Evolutionary conservation across 2,888 invertebrate species (phyloP).

Genomic region (Leucophenga maculata): DNA sequence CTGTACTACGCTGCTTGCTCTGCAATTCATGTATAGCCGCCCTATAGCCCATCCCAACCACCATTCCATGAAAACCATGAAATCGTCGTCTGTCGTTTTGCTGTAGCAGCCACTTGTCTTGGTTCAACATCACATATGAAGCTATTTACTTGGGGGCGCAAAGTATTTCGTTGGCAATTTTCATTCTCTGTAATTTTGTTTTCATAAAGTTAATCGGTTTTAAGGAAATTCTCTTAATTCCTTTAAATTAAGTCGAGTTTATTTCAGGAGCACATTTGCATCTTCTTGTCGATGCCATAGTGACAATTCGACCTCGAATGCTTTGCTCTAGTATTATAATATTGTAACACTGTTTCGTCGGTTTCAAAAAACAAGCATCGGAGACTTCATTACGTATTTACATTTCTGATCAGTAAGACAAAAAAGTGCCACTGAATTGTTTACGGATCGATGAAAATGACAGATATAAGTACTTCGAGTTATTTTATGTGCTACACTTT

Average conservation of each 20-base stretch:
- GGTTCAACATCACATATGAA: neutral
- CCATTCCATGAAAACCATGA: slow-evolving; percentile 5
- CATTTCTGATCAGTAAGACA: no score
- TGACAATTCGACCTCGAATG: neutral
- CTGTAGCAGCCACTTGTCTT: slow-evolving; percentile 1
- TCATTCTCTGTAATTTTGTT: slow-evolving; percentile 1
- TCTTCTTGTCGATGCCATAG: neutral
- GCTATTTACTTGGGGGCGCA: neutral
- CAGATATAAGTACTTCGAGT: no score
- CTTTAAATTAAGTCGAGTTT: slow-evolving; percentile 22
- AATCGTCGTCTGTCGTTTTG: neutral
- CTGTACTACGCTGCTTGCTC: neutral
- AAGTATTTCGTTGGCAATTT: slow-evolving; percentile 18
- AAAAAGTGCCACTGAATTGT: no score
- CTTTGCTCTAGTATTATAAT: no score
- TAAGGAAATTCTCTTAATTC: slow-evolving; percentile 20
- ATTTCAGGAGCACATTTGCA: slow-evolving; percentile 4
- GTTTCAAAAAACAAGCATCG: no score
- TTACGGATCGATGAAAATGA: no score
- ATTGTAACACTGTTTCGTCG: neutral
- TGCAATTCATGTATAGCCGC: neutral
- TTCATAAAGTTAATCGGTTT: slow-evolving; percentile 27
- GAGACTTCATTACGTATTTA: no score
- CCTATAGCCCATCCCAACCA: neutral
- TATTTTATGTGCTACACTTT: no score